A percentile compares a stretch with the other conserved stretches of the same genome.
Conservation (phyloP, 2,888 invertebrate genomes). For the Platypus cylindrus region DNA sequence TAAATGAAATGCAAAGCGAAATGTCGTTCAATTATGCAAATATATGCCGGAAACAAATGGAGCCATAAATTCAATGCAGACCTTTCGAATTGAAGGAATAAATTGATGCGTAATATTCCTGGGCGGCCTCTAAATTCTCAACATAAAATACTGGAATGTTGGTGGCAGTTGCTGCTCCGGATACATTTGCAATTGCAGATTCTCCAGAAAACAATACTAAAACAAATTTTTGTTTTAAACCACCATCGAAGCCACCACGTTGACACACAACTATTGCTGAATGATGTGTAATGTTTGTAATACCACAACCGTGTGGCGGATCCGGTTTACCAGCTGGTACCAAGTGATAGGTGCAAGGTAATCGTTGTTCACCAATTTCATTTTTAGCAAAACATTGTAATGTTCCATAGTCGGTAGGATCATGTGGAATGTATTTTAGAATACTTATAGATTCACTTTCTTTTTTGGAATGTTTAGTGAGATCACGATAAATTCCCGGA, state of each 20-base stretch:
- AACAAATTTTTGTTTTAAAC: constrained; percentile 36
- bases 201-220: constrained; percentile 29
- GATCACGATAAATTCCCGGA: constrained; percentile 36
- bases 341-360: constrained; percentile 63
- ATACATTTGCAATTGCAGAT: constrained; percentile 32
- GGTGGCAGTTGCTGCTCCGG: constrained; percentile 29
- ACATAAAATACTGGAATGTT: constrained; percentile 39
- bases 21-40: no score
- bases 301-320: constrained; percentile 38
- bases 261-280: constrained; percentile 38
- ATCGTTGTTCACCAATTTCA: constrained; percentile 53
- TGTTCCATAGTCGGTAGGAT: constrained; percentile 59
- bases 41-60: no score
- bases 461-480: constrained; percentile 33
- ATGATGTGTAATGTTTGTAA: constrained; percentile 39
- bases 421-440: constrained; percentile 43
- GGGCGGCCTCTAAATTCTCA: constrained; percentile 38
- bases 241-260: constrained; percentile 44
- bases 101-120: constrained; percentile 37
- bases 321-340: constrained; percentile 53
- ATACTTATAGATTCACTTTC: constrained; percentile 29
- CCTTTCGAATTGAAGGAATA: constrained; percentile 58
- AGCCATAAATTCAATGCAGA: constrained; percentile 19
- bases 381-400: constrained; percentile 64
- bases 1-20: no score